Base-by-base conservation (phyloP, 2,888 invertebrate genomes). In the Epinotia brunnichana region DNA sequence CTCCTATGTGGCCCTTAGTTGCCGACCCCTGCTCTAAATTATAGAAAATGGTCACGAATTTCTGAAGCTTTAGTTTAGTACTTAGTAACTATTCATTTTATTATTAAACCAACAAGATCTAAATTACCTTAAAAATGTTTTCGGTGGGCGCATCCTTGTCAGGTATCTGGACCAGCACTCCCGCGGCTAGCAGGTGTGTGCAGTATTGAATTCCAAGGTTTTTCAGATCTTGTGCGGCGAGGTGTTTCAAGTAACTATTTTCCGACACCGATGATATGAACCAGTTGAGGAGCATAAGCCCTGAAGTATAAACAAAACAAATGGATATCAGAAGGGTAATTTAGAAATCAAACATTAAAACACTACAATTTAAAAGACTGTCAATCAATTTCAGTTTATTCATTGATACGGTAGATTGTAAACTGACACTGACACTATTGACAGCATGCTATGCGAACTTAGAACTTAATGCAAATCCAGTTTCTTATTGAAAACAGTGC, bases 201-300 rank as follows among this genome's bases (percentile, higher is more conserved):
- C 97, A 98, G 85, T 97, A 97, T 86, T 98, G 97, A 74, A 96
- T 94, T 7, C 96, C 96, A 81, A 98, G 90, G 81, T 95, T 94
- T 86, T 95, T 96, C 78, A 97, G 91, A 83, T 98, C 98, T 84
- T 95, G 95, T 76, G 94, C 92, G 79, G 94, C 95, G 76, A 96
- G 88, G 76, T 94, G 92, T 78, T 94, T 94, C 60, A 96, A 87
- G 81, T 95, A 95, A 80, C 94, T 95, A 76, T 95, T 95, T 78
- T 96, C 97, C 75, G 95, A 94, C 78, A 96, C 94, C 54, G 97
- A 96, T 66, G 97, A 96, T 78, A 96, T 93, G 81, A 98, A 95
- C 97, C 98, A 98, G 89, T 97, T 97, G 80, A 98, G 94, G 83
- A 98, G 94, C 96, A 98, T 97, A 92, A 98, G 96, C 88, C 98